Evolutionary conservation across 1,140 invertebrate species (phyloP).

Genomic region (Galendromus occidentalis): DNA sequence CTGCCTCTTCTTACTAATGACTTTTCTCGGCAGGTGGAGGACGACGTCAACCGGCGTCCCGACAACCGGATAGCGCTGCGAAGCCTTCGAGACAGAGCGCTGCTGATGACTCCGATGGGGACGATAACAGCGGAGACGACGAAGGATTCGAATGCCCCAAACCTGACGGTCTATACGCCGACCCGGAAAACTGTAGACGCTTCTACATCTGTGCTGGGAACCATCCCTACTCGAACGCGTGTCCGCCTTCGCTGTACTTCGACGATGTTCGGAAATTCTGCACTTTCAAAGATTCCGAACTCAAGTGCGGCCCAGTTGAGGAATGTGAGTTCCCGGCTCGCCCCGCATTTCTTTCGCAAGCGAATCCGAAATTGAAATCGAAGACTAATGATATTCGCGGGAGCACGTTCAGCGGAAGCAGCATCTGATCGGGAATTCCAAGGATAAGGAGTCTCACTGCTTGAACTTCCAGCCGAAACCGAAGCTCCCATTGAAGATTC

Average conservation of each 20-base stretch:
- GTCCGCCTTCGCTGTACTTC: conserved; percentile 68
- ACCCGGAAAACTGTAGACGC: conserved; percentile 59
- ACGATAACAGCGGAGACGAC: background rate
- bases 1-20: no score
- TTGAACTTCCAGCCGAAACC: conserved; percentile 49
- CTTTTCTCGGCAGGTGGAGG: background rate
- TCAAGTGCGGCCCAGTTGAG: conserved; percentile 61
- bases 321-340: background rate
- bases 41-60: background rate
- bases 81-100: background rate
- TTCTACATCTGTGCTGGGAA: conserved; percentile 73
- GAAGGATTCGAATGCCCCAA: conserved; percentile 42
- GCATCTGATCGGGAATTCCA: no score
- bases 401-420: no score
- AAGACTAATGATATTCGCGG: no score
- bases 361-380: no score
- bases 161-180: conserved; percentile 61
- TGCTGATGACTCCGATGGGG: background rate
- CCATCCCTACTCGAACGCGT: conserved; percentile 51
- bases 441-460: no score
- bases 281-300: conserved; percentile 62
- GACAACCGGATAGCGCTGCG: background rate
- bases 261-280: conserved; percentile 74
- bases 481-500: conserved; percentile 40
- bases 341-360: background rate